phyloP scores from a whole-genome alignment of 2,888 invertebrate genomes.

The Abscondita cerata region DNA sequence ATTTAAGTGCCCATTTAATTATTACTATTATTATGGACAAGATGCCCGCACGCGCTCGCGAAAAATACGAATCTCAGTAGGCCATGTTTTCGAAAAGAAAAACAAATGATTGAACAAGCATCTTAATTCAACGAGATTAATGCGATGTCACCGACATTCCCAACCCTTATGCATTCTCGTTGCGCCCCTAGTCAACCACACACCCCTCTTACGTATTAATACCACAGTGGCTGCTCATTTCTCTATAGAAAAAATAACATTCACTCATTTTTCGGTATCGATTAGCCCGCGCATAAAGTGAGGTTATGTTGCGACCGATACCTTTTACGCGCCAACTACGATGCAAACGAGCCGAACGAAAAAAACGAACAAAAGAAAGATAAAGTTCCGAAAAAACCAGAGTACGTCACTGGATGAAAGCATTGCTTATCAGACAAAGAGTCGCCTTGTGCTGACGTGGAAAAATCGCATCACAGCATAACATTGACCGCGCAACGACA shows the following conservation, averaged over 20 bases:
- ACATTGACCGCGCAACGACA: slow-evolving; percentile 54
- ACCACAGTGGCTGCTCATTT: slow-evolving; percentile 25
- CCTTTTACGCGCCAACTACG: too few relatives aligned
- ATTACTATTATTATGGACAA: background rate
- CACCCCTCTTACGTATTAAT: slow-evolving; percentile 29
- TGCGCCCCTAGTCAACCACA: slow-evolving; percentile 33
- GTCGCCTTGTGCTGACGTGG: slow-evolving; percentile 58
- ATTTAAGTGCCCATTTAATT: slow-evolving; percentile 10
- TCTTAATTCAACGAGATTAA: slow-evolving; percentile 47
- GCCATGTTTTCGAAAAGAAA: background rate
- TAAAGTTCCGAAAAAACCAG: background rate
- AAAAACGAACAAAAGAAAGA: background rate
- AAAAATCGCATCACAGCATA: slow-evolving; percentile 58
- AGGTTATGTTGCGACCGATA: too few relatives aligned
- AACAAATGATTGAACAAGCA: slow-evolving; percentile 35
- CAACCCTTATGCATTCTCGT: slow-evolving; percentile 47
- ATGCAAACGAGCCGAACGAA: background rate
- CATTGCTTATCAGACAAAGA: slow-evolving; percentile 55
- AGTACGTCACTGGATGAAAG: slow-evolving; percentile 32
- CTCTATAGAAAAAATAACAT: too few relatives aligned
- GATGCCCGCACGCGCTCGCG: too few relatives aligned
- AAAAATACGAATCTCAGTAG: too few relatives aligned
- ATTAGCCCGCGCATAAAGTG: too few relatives aligned
- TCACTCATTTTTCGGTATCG: too few relatives aligned
- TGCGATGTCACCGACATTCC: slow-evolving; percentile 48